Base-by-base conservation (phyloP, 2,888 invertebrate species). In the Caenorhabditis wallacei region DNA sequence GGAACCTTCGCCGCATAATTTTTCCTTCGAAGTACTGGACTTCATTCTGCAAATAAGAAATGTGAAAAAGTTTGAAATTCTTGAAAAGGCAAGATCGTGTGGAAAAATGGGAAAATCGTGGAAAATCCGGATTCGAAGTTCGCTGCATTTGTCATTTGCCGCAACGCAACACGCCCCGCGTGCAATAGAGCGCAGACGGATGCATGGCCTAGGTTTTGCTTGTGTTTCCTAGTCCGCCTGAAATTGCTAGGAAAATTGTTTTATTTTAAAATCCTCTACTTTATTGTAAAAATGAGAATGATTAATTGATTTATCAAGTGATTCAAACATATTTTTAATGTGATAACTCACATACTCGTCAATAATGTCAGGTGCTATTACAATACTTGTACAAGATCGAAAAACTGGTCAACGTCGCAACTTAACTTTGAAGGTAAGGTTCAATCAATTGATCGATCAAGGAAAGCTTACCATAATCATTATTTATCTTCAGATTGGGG, bases 1-100 rank as follows among this genome's bases (percentile, higher is more conserved):
- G 54, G 82, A 79, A 43, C 56, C 64, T 53, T 82, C 78, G 16
- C 66, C 61, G 53, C 82, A 82, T 78, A 78, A 4, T 57, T 72
- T 71, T 20, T 82, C 82, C 56, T 82, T 82, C 22, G 69, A 80
- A 63, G 75, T 66, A 54, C 75, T 81, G 18, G 81, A 76, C 70
- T 71, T 81, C 81, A 81, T 81, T 54, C 81, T 81, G 64, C 35
- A 81, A 75, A 46, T 40, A 57, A 22, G 22, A 40, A n/a, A 53
- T 24, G 3, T 4, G 53, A 3, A 18, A 13, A 20, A 37, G 63
- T 43, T 30, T 30, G 30, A 5, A 3, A 46, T 8, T 5, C 13
- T 20, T 7, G 0, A 26, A 0, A n/a, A 16, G 30, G 16, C 0
- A 18, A 4, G 26, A 18, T 16, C n/a, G 18, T n/a, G 53, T 35